Base-by-base conservation (phyloP, 2,888 invertebrate genomes). In the Nycteola revayana region DNA sequence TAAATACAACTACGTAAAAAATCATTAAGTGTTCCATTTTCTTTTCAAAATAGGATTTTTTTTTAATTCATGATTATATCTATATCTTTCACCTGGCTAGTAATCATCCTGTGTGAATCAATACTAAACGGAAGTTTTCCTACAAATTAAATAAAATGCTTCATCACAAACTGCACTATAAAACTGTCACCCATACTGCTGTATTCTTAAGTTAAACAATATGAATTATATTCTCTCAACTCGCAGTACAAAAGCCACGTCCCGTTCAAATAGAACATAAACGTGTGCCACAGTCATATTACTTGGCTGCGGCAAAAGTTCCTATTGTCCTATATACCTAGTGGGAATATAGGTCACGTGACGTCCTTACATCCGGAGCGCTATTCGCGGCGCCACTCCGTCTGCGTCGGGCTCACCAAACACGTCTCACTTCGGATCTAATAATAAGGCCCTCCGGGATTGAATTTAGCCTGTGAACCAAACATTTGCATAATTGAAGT, bases 311-410 rank as follows among this genome's bases (percentile, higher is more conserved):
- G 39, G 38, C 28, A 42, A 52, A 44, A 52, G 42, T 58, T 47
- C 36, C 10, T 41, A 34, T 28, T 47, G 49, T 34, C 49, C 43
- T 52, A 45, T 39, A 45, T 58, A 39, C 31, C 31, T 41, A 42
- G 20, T 28, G 21, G 27, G 31, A 41, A 56, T 54, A 49, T 58
- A 60, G 66, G 68, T 61, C 66, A 57, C 48, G 40, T 51, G 50
- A 42, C 54, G 49, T 48, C 38, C 42, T 41, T 46, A 49, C 51
- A 51, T 39, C 40, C 43, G 42, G 40, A 47, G 54, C 49, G 48
- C 51, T 42, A 45, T 49, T 40, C 42, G 44, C 41, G 75, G 66
- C 77, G 78, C 75, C 78, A 75, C 68, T 68, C 75, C 25, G 78
- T 79, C 78, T 79, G 58, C 41, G 36, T 32, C 23, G 35, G 42